Conservation (phyloP, 2,797 vertebrate genomes). For the Lerista edwardsae region DNA sequence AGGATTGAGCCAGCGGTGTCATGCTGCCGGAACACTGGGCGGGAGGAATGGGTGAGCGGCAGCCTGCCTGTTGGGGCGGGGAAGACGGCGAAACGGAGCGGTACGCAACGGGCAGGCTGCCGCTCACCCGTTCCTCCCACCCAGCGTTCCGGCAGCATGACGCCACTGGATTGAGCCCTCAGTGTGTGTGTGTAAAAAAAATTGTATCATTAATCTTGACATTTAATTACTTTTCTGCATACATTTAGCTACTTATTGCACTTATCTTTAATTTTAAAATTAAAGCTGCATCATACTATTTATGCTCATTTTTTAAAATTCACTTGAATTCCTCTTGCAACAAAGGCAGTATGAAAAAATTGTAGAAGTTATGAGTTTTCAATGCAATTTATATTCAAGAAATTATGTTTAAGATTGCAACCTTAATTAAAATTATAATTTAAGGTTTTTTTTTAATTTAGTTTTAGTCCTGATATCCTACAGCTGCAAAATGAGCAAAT, state of each 20-base stretch:
- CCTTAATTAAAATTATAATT: not conserved
- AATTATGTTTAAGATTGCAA: not conserved
- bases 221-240: slow-evolving; percentile 41
- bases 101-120: too few species aligned
- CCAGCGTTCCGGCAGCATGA: too few species aligned
- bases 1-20: too few species aligned
- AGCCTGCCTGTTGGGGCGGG: too few species aligned
- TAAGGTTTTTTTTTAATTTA: not conserved
- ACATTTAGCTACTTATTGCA: slow-evolving; percentile 33
- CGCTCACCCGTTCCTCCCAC: too few species aligned
- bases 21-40: too few species aligned
- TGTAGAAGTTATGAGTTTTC: not conserved
- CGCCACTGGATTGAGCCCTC: too few species aligned
- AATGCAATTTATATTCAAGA: not conserved
- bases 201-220: slow-evolving; percentile 37
- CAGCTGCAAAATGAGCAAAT: not conserved
- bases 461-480: not conserved
- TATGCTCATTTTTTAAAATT: not conserved
- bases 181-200: slow-evolving; percentile 37
- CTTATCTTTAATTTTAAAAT: slow-evolving; percentile 17
- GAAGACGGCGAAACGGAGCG: too few species aligned
- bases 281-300: not conserved
- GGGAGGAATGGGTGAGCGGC: too few species aligned
- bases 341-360: not conserved
- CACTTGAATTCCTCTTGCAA: slow-evolving; percentile 24